Conservation (phyloP, 1,140 invertebrate species). For the Lepidurus packardi region DNA sequence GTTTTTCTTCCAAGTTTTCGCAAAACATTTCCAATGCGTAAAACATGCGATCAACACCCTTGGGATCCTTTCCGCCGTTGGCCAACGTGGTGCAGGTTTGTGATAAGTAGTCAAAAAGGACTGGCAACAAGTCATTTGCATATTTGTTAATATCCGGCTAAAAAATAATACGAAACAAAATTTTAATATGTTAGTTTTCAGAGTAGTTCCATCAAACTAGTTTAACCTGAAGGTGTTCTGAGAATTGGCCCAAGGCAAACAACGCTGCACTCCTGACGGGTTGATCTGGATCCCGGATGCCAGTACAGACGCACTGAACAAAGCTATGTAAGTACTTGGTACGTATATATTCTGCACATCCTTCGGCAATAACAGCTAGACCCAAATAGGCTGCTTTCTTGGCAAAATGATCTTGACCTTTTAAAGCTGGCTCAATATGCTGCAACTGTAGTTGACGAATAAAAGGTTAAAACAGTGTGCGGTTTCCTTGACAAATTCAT, state of each 20-base stretch:
- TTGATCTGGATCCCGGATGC: conserved; percentile 57
- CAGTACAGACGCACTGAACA: conserved; percentile 61
- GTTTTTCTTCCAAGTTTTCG: conserved; percentile 65
- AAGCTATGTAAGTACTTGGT: conserved; percentile 64
- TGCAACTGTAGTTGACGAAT: conserved; percentile 47
- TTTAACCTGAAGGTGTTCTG: conserved; percentile 67
- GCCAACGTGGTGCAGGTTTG: conserved; percentile 47
- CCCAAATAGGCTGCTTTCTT: conserved; percentile 66
- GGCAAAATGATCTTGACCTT: conserved; percentile 51
- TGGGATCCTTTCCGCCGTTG: conserved; percentile 51
- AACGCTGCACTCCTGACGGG: conserved; percentile 67
- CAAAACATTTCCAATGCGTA: conserved; percentile 75
- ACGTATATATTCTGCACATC: conserved; percentile 68
- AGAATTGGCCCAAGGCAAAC: conserved; percentile 74
- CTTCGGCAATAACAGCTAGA: conserved; percentile 70
- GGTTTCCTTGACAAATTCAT: conserved; percentile 29
- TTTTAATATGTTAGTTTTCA: not conserved
- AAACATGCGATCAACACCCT: conserved; percentile 64
- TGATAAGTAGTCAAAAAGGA: conserved; percentile 63
- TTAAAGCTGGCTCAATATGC: conserved; percentile 57
- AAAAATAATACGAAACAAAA: conserved; percentile 29
- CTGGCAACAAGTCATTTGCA: conserved; percentile 62
- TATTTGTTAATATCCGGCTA: conserved; percentile 64
- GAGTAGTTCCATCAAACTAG: not conserved
- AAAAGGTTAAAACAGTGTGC: not conserved